phyloP scores from a whole-genome alignment of 2,113 vertebrate species.

The Protomyctophum bolini region DNA sequence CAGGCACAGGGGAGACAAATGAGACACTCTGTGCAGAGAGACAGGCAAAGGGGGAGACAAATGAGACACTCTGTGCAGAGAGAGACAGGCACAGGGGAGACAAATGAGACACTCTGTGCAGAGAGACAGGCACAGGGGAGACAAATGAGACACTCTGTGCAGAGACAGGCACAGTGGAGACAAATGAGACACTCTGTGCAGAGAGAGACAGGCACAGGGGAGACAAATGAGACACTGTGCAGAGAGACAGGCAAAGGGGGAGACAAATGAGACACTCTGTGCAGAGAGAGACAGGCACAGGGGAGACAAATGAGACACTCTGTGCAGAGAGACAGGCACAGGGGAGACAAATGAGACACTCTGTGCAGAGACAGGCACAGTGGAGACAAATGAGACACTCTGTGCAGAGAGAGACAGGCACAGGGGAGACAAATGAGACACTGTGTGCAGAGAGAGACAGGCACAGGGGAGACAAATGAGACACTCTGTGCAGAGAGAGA shows the following conservation, averaged over 20 bases:
- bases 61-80: constrained; percentile 81
- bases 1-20: constrained; percentile 21
- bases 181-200: constrained; percentile 80
- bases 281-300: constrained; percentile 31
- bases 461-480: constrained; percentile 28
- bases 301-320: constrained; percentile 75
- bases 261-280: constrained; percentile 79
- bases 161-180: constrained; percentile 18
- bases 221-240: constrained; percentile 75
- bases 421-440: constrained; percentile 65
- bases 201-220: constrained; percentile 20
- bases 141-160: constrained; percentile 80
- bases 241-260: constrained; percentile 20
- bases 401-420: constrained; percentile 59
- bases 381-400: constrained; percentile 72
- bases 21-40: constrained; percentile 80
- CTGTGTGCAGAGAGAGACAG: constrained; percentile 70
- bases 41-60: constrained; percentile 11
- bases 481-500: constrained; percentile 79
- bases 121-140: constrained; percentile 14
- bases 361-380: too few species aligned
- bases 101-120: constrained; percentile 80
- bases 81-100: constrained; percentile 13
- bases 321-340: constrained; percentile 58
- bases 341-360: constrained; percentile 8